A percentile compares a stretch with the other conserved stretches of the same genome.
phyloP scores from a whole-genome alignment of 2,888 invertebrate genomes.

The Chalcosyrphus nemorum region DNA sequence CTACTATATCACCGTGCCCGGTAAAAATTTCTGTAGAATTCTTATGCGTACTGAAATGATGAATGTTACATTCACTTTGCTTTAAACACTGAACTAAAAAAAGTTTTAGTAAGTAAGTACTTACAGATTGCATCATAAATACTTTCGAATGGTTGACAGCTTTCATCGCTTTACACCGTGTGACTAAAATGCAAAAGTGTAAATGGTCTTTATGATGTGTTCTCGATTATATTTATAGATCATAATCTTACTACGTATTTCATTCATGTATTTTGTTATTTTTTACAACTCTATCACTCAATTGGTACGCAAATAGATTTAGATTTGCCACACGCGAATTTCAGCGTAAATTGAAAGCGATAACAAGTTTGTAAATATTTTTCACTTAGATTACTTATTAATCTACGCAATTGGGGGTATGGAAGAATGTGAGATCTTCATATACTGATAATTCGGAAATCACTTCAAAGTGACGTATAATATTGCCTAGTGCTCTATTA shows the following conservation, averaged over 20 bases:
- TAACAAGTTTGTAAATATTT: constrained; percentile 4
- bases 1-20: not conserved
- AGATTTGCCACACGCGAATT: not conserved
- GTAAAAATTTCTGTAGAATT: not conserved
- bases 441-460: not conserved
- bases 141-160: too few species aligned
- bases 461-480: too few species aligned
- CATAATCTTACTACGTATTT: not conserved
- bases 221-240: not conserved
- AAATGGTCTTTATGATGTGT: not conserved
- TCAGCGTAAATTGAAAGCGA: not conserved
- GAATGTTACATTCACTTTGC: too few species aligned
- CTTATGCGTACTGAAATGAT: too few species aligned
- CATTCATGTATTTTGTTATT: not conserved
- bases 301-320: not conserved
- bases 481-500: too few species aligned
- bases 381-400: not conserved
- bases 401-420: constrained; percentile 9
- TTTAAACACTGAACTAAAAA: too few species aligned
- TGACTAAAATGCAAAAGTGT: not conserved
- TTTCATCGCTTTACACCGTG: not conserved
- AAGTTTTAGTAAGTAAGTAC: too few species aligned
- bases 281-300: not conserved
- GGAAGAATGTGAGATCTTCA: not conserved
- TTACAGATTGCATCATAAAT: too few species aligned